Conservation (phyloP, 2,797 vertebrate genomes). For the Gymnothorax reevesii region DNA sequence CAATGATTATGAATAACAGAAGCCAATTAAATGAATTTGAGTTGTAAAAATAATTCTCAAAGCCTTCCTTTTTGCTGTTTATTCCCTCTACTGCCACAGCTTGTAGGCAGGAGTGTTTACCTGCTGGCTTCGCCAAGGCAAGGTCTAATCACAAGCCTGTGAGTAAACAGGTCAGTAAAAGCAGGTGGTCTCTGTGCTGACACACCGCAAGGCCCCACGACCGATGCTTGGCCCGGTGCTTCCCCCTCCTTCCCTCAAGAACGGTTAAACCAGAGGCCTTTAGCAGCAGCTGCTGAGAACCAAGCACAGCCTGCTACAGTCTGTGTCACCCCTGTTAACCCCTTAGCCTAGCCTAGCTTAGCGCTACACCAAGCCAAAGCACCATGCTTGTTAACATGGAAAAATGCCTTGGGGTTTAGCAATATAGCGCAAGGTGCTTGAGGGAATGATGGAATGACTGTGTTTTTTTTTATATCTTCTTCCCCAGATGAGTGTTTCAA, state of each 20-base stretch:
- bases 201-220: conserved; percentile 25
- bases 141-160: conserved; percentile 25
- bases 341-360: too few relatives aligned
- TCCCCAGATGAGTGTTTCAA: not conserved
- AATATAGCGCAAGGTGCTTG: not conserved
- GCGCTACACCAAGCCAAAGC: not conserved
- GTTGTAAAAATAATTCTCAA: conserved; percentile 5
- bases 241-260: not conserved
- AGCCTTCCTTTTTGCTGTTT: not conserved
- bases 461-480: not conserved
- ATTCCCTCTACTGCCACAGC: too few relatives aligned
- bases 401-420: conserved; percentile 6
- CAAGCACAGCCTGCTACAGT: not conserved
- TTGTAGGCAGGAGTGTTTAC: conserved; percentile 21
- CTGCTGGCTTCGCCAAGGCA: conserved; percentile 14
- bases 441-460: not conserved
- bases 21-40: not conserved
- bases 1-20: not conserved
- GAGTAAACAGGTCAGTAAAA: conserved; percentile 32
- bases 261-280: not conserved
- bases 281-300: not conserved
- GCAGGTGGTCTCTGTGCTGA: conserved; percentile 17
- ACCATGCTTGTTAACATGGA: not conserved
- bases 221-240: not conserved
- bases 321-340: not conserved